A percentile compares a stretch with the other conserved stretches of the same genome.
phyloP scores from a whole-genome alignment of 2,797 vertebrate species.

The Lates japonicus region DNA sequence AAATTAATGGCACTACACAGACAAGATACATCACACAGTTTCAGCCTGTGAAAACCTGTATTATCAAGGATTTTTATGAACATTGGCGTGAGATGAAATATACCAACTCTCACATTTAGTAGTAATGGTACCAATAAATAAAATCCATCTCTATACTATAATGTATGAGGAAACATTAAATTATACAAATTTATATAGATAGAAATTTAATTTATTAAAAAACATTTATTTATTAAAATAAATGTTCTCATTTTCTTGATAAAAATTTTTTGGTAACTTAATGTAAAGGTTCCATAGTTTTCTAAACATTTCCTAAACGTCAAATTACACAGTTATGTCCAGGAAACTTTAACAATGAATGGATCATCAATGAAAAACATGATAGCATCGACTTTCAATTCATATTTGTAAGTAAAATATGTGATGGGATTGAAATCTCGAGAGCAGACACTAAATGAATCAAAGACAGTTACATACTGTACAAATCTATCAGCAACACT shows the following conservation, averaged over 20 bases:
- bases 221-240: neutral
- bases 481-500: too few species aligned
- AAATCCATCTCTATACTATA: neutral
- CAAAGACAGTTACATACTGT: too few species aligned
- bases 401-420: neutral
- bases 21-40: neutral
- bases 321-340: neutral
- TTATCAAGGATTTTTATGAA: constrained; percentile 13
- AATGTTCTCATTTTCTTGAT: too few species aligned
- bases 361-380: neutral
- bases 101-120: neutral
- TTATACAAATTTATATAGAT: neutral
- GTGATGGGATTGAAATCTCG: too few species aligned
- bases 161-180: neutral
- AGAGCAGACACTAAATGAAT: too few species aligned
- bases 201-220: neutral
- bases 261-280: too few species aligned
- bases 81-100: neutral
- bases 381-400: too few species aligned
- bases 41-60: constrained; percentile 22
- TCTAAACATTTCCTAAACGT: too few species aligned
- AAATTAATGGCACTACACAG: neutral
- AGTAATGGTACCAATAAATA: neutral
- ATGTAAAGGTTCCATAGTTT: too few species aligned
- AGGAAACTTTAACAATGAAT: neutral